Evolutionary conservation across 2,888 invertebrate species (phyloP).

Genomic region (Synergus gifuensis): DNA sequence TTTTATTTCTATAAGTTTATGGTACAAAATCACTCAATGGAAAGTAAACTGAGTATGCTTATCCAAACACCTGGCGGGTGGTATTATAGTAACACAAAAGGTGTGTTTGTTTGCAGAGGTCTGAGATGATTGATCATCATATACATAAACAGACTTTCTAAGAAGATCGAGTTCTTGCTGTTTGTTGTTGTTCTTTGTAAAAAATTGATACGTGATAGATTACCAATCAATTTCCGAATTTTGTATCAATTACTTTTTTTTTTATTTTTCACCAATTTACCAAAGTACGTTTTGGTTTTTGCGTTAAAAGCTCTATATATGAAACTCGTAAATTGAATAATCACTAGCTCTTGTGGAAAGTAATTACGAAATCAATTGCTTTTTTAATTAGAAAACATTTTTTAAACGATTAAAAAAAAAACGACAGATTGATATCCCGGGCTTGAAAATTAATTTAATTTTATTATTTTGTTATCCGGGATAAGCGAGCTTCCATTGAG

Average conservation of each 20-base stretch:
- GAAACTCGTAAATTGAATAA: background rate
- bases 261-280: background rate
- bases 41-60: constrained; percentile 8
- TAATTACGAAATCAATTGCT: background rate
- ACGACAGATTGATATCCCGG: background rate
- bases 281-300: no score
- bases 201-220: background rate
- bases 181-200: background rate
- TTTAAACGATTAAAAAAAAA: background rate
- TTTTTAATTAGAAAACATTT: background rate
- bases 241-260: background rate
- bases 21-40: background rate
- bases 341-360: background rate
- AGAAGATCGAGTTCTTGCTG: background rate
- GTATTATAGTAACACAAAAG: background rate
- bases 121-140: constrained; percentile 15
- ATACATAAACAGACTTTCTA: background rate
- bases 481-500: background rate
- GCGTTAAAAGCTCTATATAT: no score
- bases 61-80: background rate
- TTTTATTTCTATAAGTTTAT: no score
- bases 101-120: background rate
- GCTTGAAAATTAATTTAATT: constrained; percentile 15
- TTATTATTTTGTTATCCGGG: background rate
- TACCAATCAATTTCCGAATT: background rate